Percentiles rank a stretch among this genome's conserved stretches.
Evolutionary conservation across 2,113 vertebrate genomes (phyloP).

Genomic region (Chiloscyllium plagiosum): DNA sequence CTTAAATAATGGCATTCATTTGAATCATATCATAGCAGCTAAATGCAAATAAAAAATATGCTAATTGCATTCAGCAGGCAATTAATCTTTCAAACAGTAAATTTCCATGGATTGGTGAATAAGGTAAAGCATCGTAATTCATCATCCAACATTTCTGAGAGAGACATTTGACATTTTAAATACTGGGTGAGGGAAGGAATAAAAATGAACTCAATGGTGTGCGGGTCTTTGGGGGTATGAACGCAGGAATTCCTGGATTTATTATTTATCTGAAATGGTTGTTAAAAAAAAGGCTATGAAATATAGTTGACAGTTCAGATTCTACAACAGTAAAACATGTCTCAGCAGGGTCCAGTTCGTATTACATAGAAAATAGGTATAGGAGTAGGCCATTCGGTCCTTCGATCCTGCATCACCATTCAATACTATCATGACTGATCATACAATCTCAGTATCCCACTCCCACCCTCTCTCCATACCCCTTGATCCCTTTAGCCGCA

Average conservation of each 20-base stretch:
- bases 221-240: neutral
- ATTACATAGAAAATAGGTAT: too few species aligned
- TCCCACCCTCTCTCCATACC: too few species aligned
- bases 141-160: neutral
- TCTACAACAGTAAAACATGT: neutral
- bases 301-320: neutral
- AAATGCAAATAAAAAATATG: neutral
- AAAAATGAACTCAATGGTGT: neutral
- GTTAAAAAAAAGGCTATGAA: neutral
- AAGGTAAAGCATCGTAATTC: neutral
- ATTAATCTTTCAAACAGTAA: neutral
- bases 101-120: neutral
- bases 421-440: too few species aligned
- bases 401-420: too few species aligned
- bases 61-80: neutral
- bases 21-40: neutral
- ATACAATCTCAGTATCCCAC: too few species aligned
- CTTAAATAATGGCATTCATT: neutral
- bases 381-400: too few species aligned
- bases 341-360: neutral
- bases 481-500: too few species aligned
- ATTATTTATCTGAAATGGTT: neutral
- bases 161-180: neutral
- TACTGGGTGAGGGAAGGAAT: neutral
- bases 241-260: neutral